Evolutionary conservation across 2,113 vertebrate genomes (phyloP), one percentile per base, ranked within the genome.

Genomic region (Danionella cerebrum): DNA sequence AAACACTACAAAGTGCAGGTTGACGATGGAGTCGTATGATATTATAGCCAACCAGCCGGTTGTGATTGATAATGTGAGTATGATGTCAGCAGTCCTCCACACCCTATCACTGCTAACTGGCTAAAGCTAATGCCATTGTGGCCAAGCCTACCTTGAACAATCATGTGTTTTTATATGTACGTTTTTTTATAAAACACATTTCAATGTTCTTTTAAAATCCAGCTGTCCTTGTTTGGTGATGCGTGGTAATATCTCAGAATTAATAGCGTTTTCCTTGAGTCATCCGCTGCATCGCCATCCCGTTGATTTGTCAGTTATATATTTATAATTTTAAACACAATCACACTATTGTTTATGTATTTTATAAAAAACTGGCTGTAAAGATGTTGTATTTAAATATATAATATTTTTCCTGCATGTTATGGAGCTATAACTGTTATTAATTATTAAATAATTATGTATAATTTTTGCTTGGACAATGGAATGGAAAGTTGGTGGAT

Each of bases 61-160:
- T 66, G 92, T 93, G 72, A 92, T 92, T 67, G 90, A 93, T 86
- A 93, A 93, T 80, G 92, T 95, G 74, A 94, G 92, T 88, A 85
- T 79, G 83, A 79, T 78, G 86, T 89, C 84, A 87, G 80, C 84
- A 86, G 80, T 77, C 72, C 82, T 84, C 87, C 87, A 86, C 89
- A 88, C 87, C 89, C 89, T 81, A 69, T 71, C 58, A 66, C 47
- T 51, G 53, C 50, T 73, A 73, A 48, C 31, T 45, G 24, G 65
- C 19, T 53, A 59, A 71, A 71, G 58, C 65, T 69, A 63, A 71
- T 53, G 52, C 69, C 35, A 60, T 63, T 70, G 67, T 73, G 57
- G 7, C 52, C 6, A 51, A 62, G 6, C 41, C 39, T 29, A 10
- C 16, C 50, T 31, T 71, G 33, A 38, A 57, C 47, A 22, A 3